Evolutionary conservation across 2,113 vertebrate genomes (phyloP).

Genomic region (Tylochromis polylepis): DNA sequence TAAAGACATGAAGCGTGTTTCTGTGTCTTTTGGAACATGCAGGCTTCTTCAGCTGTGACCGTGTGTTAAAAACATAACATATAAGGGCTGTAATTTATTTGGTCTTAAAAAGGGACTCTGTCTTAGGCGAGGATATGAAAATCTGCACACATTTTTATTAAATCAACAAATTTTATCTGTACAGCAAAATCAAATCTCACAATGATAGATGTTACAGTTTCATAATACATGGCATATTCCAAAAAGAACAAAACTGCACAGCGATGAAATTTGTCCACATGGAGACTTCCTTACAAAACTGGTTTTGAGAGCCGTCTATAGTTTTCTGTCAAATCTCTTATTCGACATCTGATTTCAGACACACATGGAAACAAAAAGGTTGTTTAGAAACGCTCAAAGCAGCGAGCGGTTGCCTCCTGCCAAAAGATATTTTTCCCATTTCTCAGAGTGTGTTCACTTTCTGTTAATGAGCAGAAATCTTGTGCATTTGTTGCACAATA

Average conservation of each 20-base stretch:
- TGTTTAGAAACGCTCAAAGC: background rate
- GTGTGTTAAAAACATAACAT: background rate
- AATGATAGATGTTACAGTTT: constrained; percentile 81
- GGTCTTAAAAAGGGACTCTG: background rate
- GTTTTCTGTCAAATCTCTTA: background rate
- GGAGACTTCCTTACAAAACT: background rate
- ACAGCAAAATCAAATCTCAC: constrained; percentile 87
- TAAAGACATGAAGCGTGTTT: background rate
- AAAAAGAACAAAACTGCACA: constrained; percentile 65
- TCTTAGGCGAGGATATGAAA: constrained; percentile 71
- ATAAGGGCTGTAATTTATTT: background rate
- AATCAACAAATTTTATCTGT: constrained; percentile 89
- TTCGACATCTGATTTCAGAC: background rate
- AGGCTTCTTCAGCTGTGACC: background rate
- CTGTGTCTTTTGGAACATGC: background rate
- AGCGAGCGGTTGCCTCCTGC: background rate
- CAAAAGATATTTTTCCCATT: background rate
- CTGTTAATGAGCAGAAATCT: background rate
- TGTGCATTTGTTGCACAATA: background rate
- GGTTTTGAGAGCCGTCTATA: background rate
- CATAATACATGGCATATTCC: constrained; percentile 80
- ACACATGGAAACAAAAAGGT: background rate
- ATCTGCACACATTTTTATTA: constrained; percentile 93
- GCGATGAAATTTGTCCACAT: constrained; percentile 71
- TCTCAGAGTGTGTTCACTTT: background rate